Conservation (phyloP, 2,888 invertebrate genomes). For the Catocala nupta region DNA sequence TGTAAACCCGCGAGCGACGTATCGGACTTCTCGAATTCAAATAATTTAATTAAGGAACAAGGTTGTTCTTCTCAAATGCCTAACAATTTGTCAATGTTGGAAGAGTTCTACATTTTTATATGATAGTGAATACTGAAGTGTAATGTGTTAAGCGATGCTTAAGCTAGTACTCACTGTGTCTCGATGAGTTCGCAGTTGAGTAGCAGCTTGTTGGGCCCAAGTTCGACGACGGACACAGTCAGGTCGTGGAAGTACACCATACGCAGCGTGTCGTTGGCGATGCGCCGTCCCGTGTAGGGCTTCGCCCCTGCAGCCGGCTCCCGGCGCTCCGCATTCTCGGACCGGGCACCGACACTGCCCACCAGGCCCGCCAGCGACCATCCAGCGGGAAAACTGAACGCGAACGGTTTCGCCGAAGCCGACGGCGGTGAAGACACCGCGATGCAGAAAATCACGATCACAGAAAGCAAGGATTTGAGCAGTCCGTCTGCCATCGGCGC, state of each 20-base stretch:
- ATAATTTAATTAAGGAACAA: no score
- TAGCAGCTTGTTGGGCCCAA: conserved; percentile 90
- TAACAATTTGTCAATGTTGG: neutral
- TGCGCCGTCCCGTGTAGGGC: conserved; percentile 89
- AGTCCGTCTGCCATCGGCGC: conserved; percentile 79
- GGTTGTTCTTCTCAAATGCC: neutral
- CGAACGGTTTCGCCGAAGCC: conserved; percentile 82
- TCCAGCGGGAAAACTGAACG: conserved; percentile 80
- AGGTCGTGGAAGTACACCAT: conserved; percentile 94
- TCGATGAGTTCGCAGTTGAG: conserved; percentile 94
- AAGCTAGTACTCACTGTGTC: conserved; percentile 91
- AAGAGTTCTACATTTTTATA: neutral
- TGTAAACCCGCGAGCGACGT: no score
- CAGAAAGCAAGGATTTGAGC: conserved; percentile 76
- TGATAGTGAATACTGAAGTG: no score
- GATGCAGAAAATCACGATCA: conserved; percentile 79
- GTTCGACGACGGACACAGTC: conserved; percentile 93
- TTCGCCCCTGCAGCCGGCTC: conserved; percentile 82
- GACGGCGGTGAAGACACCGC: conserved; percentile 80
- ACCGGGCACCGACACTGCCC: conserved; percentile 73
- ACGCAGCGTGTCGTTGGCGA: conserved; percentile 89
- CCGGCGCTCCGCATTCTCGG: conserved; percentile 67
- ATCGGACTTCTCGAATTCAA: no score
- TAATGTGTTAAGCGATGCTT: neutral
- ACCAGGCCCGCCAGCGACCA: conserved; percentile 83